Evolutionary conservation across 2,113 vertebrate species (phyloP), one percentile per base, ranked within the genome.

Genomic region (Coreoperca whiteheadi): DNA sequence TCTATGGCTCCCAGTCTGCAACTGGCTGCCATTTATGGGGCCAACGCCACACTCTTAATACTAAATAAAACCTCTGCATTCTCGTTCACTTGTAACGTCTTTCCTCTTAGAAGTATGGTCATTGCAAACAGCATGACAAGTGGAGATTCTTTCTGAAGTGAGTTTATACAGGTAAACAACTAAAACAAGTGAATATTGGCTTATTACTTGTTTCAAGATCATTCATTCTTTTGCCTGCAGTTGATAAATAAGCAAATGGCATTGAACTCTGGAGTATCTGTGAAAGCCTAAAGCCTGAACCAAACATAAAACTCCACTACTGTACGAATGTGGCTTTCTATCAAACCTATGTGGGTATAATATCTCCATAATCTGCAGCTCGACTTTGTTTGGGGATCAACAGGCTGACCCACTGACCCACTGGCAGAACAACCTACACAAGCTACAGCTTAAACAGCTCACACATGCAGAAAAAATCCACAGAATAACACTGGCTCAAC

Each of bases 341-440:
- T 78, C 77, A 81, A 64, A 78, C 54, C 12, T 25, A 16, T 16
- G 30, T 53, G 64, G 20, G 39, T 71, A 30, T 64, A 77, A 81
- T 43, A 74, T 77, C 53, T 66, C 56, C 23, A 70, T 66, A 77
- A 67, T 69, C 60, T 72, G 77, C 66, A 68, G 70, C 74, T 25
- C 8, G 23, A 43, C 71, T 69, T 79, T 67, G 74, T 74, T 72
- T 82, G 61, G 28, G 34, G 30, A 84, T 79, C 67, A 68, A 78
- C 76, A 71, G 63, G 43, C 61, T 71, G 72, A 84, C 67, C 66
- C 30, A 69, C 66, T 81, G 61, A 81, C 63, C 61, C 41, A 78
- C 61, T 78, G 61, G 69, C 68, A 75, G 41, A 65, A 64, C 75
- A 74, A 77, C 51, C 80, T 65, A 25, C 34, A 77, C 41, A 78